Base-by-base conservation (phyloP, 2,797 vertebrate species). In the Myripristis murdjan region DNA sequence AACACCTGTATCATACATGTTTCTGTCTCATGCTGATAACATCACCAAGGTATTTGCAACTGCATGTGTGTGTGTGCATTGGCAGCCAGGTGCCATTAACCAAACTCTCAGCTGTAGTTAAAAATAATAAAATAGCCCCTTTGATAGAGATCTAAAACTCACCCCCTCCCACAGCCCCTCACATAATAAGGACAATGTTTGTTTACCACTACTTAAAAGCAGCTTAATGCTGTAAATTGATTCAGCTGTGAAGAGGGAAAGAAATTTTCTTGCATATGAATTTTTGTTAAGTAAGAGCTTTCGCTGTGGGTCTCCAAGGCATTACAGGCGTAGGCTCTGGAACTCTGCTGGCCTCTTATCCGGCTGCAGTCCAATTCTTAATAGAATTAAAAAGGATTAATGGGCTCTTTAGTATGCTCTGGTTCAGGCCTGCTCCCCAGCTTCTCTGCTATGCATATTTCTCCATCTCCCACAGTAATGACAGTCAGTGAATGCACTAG, bases 371-470 rank as follows among this genome's bases (percentile, higher is more conserved):
- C 72, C 88, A 87, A 79, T 83, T 89, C 90, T 84, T 92, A 90
- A 92, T 91, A 91, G 93, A 93, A 92, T 93, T 92, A 92, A 87
- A 87, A 76, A 62, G 87, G 91, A 94, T 94, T 93, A 93, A 91
- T 92, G 83, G 84, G 60, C 84, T 91, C 87, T 91, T 91, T 90
- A 88, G 85, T 88, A 83, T 87, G 83, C 90, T 89, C 64, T 52
- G 80, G 60, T 87, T 78, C 74, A 85, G 82, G 70, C 82, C 69
- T 75, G 74, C 84, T 82, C 80, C 61, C n/a, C 49, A 64, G 75
- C 69, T 70, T 81, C 54, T 39, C 77, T 79, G 81, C 68, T 82
- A 60, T 85, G 89, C 64, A 77, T 85, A 87, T 87, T 91, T 87
- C 81, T 78, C 79, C 87, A 89, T 91, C 85, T 89, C 68, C 85